Evolutionary conservation across 2,888 invertebrate genomes (phyloP), one percentile per base, ranked within the genome.

Genomic region (Neoascia interrupta): DNA sequence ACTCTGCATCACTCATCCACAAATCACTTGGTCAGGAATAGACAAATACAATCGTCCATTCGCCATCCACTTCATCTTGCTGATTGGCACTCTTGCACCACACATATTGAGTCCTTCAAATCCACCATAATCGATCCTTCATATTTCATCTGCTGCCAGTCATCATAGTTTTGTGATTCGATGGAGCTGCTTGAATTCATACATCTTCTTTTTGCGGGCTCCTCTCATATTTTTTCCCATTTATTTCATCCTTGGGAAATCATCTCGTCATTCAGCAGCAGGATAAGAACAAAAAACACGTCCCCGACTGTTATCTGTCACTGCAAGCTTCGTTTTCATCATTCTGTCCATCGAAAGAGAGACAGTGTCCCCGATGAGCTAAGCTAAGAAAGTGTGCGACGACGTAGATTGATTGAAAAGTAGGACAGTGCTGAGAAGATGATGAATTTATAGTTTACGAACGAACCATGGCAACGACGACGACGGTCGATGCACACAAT

Each of bases 381-480:
- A 51, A 58, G 53, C 51, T 45, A 47, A 63, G 51, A 63, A 76
- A 70, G 41, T 63, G 37, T 60, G 51, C 69, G 51, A 39, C 58
- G 64, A 70, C 79, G 49, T 47, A 79, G 73, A 79, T 79, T 79
- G 79, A 79, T 79, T 79, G 73, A 73, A 73, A 79, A 79, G 73
- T 66, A 66, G 79, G 61, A 49, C 61, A 49, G 43, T 49, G 36
- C 60, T 39, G 63, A 60, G 54, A 72, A 66, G 64, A 79, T 73
- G 79, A 79, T 79, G 73, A 79, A 79, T 79, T 51, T n/a, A n/a
- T n/a, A n/a, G n/a, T n/a, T n/a, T n/a, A n/a, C n/a, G n/a, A n/a
- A n/a, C n/a, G n/a, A n/a, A 68, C 79, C 66, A 68, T 61, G 34
- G 49, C 21, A 21, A 53, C 41, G 54, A 45, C 60, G 26, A 21